These are phyloP conservation scores for Erpornis zantholeuca DNA, from an alignment of 2,113 vertebrate genomes.

Conservation along the genomic window DNA sequence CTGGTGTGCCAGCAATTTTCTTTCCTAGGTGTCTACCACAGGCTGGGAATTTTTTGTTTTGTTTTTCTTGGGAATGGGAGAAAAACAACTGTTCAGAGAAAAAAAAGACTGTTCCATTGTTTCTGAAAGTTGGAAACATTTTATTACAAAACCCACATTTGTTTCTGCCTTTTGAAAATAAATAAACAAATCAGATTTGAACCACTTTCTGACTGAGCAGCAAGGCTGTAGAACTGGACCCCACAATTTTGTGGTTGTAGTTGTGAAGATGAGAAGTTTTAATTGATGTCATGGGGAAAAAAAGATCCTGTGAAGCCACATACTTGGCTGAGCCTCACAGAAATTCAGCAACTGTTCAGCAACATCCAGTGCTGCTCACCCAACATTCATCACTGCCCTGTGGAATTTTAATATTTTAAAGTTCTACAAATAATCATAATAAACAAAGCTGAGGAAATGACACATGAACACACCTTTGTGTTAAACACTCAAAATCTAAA, in stretches of 20 bases:
- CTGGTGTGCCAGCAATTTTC: not conserved
- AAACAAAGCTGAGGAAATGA: not conserved
- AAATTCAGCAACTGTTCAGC: not conserved
- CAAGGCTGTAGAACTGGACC: not conserved
- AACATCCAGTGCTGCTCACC: not conserved
- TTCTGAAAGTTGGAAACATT: not conserved
- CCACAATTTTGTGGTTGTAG: not conserved
- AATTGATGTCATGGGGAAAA: not conserved
- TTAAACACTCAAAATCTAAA: not conserved
- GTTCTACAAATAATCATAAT: not conserved
- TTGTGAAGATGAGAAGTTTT: not conserved
- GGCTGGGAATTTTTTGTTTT: not conserved
- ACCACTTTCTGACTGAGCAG: not conserved
- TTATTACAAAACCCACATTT: not conserved
- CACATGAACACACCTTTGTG: not conserved
- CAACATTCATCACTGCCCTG: not conserved
- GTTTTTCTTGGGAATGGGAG: not conserved
- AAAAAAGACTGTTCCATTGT: not conserved
- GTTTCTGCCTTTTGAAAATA: not conserved
- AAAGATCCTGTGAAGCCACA: not conserved
- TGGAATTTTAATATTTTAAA: not conserved
- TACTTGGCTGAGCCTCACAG: not conserved
- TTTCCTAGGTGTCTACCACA: not conserved
- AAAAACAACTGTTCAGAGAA: not conserved
- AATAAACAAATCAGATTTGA: not conserved